These are phyloP conservation scores for Lophotis ruficrista DNA, from an alignment of 2,113 vertebrate genomes.

Conservation along the genomic window DNA sequence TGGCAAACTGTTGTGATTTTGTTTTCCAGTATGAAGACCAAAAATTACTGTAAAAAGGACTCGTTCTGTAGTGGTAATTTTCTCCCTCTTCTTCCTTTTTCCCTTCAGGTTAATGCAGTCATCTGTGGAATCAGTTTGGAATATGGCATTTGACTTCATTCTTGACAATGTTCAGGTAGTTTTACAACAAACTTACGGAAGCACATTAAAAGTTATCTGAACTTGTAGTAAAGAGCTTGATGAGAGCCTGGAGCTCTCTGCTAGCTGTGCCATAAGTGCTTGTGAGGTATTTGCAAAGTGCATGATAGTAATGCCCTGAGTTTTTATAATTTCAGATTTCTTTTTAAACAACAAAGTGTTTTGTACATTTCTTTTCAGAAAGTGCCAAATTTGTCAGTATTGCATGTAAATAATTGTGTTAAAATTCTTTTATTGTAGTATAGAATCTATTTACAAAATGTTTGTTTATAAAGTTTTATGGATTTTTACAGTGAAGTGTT, in stretches of 20 bases:
- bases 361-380: constrained; percentile 87
- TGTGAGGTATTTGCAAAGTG: constrained; percentile 85
- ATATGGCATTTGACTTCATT: constrained; percentile 99
- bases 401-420: constrained; percentile 96
- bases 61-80: neutral
- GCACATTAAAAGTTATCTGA: constrained; percentile 93
- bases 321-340: constrained; percentile 83
- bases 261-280: constrained; percentile 84
- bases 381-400: constrained; percentile 97
- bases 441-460: constrained; percentile 89
- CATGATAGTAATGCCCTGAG: constrained; percentile 83
- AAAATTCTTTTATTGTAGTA: constrained; percentile 87
- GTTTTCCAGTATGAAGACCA: neutral
- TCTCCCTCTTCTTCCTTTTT: neutral
- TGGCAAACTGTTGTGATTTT: neutral
- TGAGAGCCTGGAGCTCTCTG: constrained; percentile 73
- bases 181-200: constrained; percentile 94
- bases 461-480: constrained; percentile 91
- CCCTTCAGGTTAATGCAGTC: constrained; percentile 91
- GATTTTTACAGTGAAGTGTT: constrained; percentile 96
- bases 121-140: constrained; percentile 97
- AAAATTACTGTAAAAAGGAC: neutral
- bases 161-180: constrained; percentile 98
- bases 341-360: constrained; percentile 82
- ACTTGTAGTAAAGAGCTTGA: constrained; percentile 53